Base-by-base conservation (phyloP, 1,140 invertebrate genomes). In the Cataglyphis hispanica region DNA sequence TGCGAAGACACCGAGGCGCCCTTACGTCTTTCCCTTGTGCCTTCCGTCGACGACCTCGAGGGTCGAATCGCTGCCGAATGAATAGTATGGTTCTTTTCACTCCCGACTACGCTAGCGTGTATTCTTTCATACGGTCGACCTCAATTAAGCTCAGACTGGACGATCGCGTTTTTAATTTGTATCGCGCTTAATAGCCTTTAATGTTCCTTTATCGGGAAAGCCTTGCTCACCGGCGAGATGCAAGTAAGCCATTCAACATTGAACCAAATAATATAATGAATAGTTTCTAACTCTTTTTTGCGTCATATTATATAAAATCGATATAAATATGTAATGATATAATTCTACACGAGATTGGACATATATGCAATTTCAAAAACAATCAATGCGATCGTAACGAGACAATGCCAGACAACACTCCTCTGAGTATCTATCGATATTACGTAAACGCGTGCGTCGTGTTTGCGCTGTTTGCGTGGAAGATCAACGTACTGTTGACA, bases 21-120 rank as follows among this genome's bases (percentile, higher is more conserved):
- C 66, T 81, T 64, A 50, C 70, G 56, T 69, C 69, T 31, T 31
- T 56, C 69, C 40, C 37, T 50, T 66, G 60, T 53, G 46, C 70
- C 85, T 89, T 84, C 72, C 58, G 22, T n/a, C 22, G 89, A 89
- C 76, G 76, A 90, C 87, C 89, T 85, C 69, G 86, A 90, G 76
- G 70, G 66, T 85, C 46, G 46, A 90, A 77, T 50, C 46, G 46
- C 76, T 64, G 85, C 61, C 40, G 74, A n/a, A 89, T 81, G 85
- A 89, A 87, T 77, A 56, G 74, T 89, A 61, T 25, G 74, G 25
- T 11, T 75, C 63, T 74, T 75, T 89, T 83, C 69, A 77, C 46
- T 86, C 77, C 53, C 60, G 43, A 40, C 19, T 72, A 67, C 46
- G 37, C 63, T 80, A 11, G 56, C 72, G 37, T 31, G 27, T 63